Percentiles rank a stretch among this genome's conserved stretches.
These are phyloP conservation scores for Pseudochromis fuscus DNA, from an alignment of 2,797 vertebrate genomes.

Conservation along the genomic window DNA sequence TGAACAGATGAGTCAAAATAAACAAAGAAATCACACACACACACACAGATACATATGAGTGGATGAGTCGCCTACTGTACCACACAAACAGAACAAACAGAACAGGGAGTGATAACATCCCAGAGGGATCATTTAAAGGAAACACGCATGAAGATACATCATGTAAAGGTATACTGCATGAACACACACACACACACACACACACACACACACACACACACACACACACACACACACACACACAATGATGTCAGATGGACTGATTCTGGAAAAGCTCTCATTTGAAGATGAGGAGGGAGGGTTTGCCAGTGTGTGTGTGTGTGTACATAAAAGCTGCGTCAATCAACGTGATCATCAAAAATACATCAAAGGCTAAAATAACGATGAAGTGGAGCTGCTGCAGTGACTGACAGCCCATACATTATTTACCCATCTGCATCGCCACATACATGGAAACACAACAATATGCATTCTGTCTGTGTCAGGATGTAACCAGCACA, in stretches of 20 bases:
- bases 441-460: slow-evolving; percentile 29
- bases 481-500: slow-evolving; percentile 58
- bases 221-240: slow-evolving; percentile 23
- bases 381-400: slow-evolving; percentile 36
- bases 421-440: slow-evolving; percentile 26
- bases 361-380: slow-evolving; percentile 55
- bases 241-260: slow-evolving; percentile 30
- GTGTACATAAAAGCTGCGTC: slow-evolving; percentile 33
- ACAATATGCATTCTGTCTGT: slow-evolving; percentile 22
- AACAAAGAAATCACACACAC: background rate
- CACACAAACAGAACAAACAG: slow-evolving; percentile 35
- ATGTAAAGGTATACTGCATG: slow-evolving; percentile 12
- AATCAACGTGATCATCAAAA: slow-evolving; percentile 59
- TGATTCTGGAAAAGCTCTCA: slow-evolving; percentile 17
- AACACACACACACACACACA: slow-evolving; percentile 22
- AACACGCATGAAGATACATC: slow-evolving; percentile 37
- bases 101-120: slow-evolving; percentile 26
- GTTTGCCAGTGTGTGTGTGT: slow-evolving; percentile 5
- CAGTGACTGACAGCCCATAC: slow-evolving; percentile 39
- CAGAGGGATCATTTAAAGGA: slow-evolving; percentile 33
- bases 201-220: slow-evolving; percentile 1
- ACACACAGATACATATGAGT: slow-evolving; percentile 31
- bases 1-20: slow-evolving; percentile 50
- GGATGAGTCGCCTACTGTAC: slow-evolving; percentile 32
- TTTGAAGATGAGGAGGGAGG: slow-evolving; percentile 17